A percentile compares a stretch with the other conserved stretches of the same genome.
Evolutionary conservation across 2,797 vertebrate species (phyloP).

Genomic region (Oryzias sinensis): DNA sequence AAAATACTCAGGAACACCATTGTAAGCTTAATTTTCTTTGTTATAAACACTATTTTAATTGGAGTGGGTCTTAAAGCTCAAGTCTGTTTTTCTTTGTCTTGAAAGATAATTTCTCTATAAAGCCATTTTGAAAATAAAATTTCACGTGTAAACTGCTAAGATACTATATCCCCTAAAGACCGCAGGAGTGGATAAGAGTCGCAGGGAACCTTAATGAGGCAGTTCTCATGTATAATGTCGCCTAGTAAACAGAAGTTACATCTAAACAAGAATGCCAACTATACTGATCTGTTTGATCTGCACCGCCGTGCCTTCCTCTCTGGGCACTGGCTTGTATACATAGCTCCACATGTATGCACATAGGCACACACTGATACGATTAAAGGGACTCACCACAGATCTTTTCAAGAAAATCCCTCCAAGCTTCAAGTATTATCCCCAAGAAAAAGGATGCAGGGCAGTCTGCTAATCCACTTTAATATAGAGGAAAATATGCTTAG

Average conservation of each 20-base stretch:
- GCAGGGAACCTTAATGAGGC: slow-evolving; percentile 66
- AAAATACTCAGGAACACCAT: no score
- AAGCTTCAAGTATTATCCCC: slow-evolving; percentile 63
- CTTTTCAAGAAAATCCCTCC: slow-evolving; percentile 65
- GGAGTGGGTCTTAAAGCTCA: no score
- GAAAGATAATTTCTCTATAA: slow-evolving; percentile 46
- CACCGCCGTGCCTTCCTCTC: slow-evolving; percentile 38
- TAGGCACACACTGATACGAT: slow-evolving; percentile 46
- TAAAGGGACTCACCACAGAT: slow-evolving; percentile 60
- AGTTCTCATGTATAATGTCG: slow-evolving; percentile 71
- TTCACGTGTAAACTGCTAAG: slow-evolving; percentile 53
- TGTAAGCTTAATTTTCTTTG: no score
- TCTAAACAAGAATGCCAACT: slow-evolving; percentile 62
- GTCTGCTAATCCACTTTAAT: slow-evolving; percentile 71
- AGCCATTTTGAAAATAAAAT: slow-evolving; percentile 42
- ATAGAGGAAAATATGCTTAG: slow-evolving; percentile 55
- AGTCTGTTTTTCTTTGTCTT: slow-evolving; percentile 1
- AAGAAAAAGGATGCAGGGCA: slow-evolving; percentile 62
- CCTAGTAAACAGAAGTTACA: slow-evolving; percentile 75
- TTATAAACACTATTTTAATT: no score
- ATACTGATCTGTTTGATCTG: slow-evolving; percentile 69
- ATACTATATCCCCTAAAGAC: slow-evolving; percentile 38
- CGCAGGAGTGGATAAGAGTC: slow-evolving; percentile 40
- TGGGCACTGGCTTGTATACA: slow-evolving; percentile 13
- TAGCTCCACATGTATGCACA: background rate